Base-by-base conservation (phyloP, 1,140 invertebrate species). In the Odontomachus brunneus region DNA sequence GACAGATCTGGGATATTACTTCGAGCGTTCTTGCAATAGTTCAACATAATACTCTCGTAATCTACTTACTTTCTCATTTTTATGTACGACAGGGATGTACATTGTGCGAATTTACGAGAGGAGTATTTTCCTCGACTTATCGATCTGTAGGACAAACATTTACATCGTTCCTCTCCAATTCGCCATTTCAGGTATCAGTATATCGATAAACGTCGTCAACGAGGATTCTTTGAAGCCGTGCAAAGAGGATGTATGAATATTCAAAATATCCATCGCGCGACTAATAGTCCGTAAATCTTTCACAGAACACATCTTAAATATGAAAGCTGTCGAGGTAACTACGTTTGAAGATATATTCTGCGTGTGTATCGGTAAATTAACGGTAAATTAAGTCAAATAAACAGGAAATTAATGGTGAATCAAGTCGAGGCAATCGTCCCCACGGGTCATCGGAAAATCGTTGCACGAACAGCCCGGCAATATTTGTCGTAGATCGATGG, bases 1-100 rank as follows among this genome's bases (percentile, higher is more conserved):
- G 65, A 80, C 53, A 22, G 15, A 12, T 15, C 53, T 59, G 65
- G 44, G 65, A 69, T 80, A 59, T 80, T 71, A 80, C 66, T 29
- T 80, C 51, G 63, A 78, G 17, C n/a, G 17, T 55, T 44, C 29
- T 26, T 48, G 14, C 48, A 5, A 59, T 33, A 33, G n/a, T n/a
- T 63, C n/a, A 5, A 33, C 29, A 5, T 33, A 33, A 33, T 33
- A 33, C 29, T 5, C 29, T 33, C 19, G n/a, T 44, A 19, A 38
- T 62, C 26, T 33, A 14, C 51, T 48, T 17, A 24, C n/a, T 33
- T 44, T 3, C 14, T 33, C n/a, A 26, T 51, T 49, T 63, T 49
- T 14, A 38, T 19, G 1, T 24, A 66, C 14, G 14, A 24, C 15
- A 17, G 14, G 17, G 0, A 22, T 63, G 5, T 3, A 2, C 57